A percentile compares a stretch with the other conserved stretches of the same genome.
phyloP scores from a whole-genome alignment of 1,140 invertebrate species.

The Helicoverpa zea region DNA sequence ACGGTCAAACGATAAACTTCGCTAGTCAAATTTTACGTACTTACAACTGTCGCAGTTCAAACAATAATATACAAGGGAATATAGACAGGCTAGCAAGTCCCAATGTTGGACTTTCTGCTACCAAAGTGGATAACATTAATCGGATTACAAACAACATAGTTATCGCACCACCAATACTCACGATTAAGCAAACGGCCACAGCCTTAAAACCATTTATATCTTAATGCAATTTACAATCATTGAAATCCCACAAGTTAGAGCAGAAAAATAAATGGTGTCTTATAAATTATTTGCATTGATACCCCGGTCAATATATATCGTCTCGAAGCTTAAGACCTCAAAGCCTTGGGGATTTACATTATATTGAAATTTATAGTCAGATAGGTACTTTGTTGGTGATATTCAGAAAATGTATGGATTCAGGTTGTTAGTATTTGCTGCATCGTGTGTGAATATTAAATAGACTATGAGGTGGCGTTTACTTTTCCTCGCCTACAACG shows the following conservation, averaged over 20 bases:
- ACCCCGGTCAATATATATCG: constrained; percentile 24
- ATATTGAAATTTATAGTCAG: constrained; percentile 22
- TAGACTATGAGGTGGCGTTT: no score
- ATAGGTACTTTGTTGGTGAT: constrained; percentile 19
- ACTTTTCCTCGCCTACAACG: no score
- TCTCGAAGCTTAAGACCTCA: constrained; percentile 26
- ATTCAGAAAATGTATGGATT: constrained; percentile 21
- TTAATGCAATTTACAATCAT: constrained; percentile 67
- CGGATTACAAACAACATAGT: constrained; percentile 46
- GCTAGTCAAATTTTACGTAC: constrained; percentile 12
- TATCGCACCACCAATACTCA: constrained; percentile 34
- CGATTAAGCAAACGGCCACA: constrained; percentile 44
- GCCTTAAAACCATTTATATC: constrained; percentile 64
- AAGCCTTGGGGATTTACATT: constrained; percentile 20
- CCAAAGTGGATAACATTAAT: constrained; percentile 41
- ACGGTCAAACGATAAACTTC: constrained; percentile 7
- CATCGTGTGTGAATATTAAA: background rate
- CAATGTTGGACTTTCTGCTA: constrained; percentile 15
- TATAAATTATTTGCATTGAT: constrained; percentile 39
- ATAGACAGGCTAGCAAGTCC: constrained; percentile 18
- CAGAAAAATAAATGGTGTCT: constrained; percentile 51
- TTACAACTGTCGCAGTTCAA: constrained; percentile 17
- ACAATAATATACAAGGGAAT: constrained; percentile 23
- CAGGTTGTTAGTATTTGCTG: background rate
- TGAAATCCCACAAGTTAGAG: constrained; percentile 63